These are phyloP conservation scores for Oryzias melastigma DNA, from an alignment of 2,113 vertebrate genomes.

Conservation along the genomic window DNA sequence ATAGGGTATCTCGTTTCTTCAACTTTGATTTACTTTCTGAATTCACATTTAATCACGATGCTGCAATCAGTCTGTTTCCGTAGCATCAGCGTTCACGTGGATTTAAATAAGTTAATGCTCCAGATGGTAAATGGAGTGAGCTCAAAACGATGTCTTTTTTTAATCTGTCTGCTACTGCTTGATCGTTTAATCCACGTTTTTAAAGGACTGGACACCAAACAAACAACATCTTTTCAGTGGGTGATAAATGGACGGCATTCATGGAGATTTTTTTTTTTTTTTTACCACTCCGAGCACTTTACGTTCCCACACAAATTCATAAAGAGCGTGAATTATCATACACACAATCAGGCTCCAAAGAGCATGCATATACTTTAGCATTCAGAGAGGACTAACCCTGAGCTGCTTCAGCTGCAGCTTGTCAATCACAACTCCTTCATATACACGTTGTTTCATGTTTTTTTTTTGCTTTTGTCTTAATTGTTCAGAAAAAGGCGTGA, in stretches of 20 bases:
- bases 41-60: no score
- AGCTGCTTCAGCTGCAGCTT: no score
- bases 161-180: not conserved
- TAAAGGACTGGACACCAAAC: not conserved
- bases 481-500: no score
- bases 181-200: constrained; percentile 5
- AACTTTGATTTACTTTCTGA: not conserved
- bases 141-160: not conserved
- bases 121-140: constrained; percentile 12
- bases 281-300: not conserved
- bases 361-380: not conserved
- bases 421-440: no score
- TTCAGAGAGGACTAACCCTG: no score
- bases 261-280: not conserved
- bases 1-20: not conserved
- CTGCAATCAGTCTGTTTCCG: constrained; percentile 1
- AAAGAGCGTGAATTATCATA: not conserved
- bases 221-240: not conserved
- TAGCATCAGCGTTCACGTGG: not conserved
- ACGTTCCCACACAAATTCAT: not conserved
- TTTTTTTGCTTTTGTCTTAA: no score
- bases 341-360: not conserved
- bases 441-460: no score
- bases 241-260: not conserved
- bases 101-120: constrained; percentile 3